Evolutionary conservation across 2,888 invertebrate genomes (phyloP), one percentile per base, ranked within the genome.

Genomic region (Oxycera nigricornis): DNA sequence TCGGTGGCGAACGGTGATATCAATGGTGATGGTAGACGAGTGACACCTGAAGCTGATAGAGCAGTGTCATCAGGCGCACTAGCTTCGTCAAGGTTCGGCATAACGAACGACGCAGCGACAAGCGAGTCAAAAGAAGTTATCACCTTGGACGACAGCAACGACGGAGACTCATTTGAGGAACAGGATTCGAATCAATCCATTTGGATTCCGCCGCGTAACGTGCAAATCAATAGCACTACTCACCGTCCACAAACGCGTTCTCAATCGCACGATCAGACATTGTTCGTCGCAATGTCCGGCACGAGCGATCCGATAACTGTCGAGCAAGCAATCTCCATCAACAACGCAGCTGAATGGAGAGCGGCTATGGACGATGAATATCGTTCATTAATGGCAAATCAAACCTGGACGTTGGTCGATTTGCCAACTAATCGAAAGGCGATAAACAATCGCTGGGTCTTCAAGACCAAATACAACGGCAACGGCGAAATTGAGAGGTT

Each of bases 361-460:
- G n/a, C n/a, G n/a, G n/a, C n/a, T n/a, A n/a, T n/a, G n/a, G n/a
- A n/a, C n/a, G n/a, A n/a, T n/a, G n/a, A n/a, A n/a, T n/a, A n/a
- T n/a, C n/a, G n/a, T n/a, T n/a, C n/a, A n/a, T n/a, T n/a, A n/a
- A n/a, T n/a, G n/a, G n/a, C n/a, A n/a, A n/a, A n/a, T n/a, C n/a
- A 74, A 26, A 72, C 74, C 24, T 75, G 72, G 75, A 59, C 46
- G 14, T 30, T 75, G 35, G 67, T 31, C 35, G 72, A 65, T 17
- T 17, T 72, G 35, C 75, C 72, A 30, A 26, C 11, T 14, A 55
- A 52, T 39, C 50, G 26, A 68, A 46, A 68, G 35, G 31, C 61
- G 35, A 61, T 61, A 31, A 2, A 30, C 30, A 31, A 35, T 61
- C n/a, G 35, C 30, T 61, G 30, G 26, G 78, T 78, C 1, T 72